Percentiles rank a stretch among this genome's conserved stretches.
Evolutionary conservation across 35 echinoderm and acorn worm genomes (phyloP).

Genomic region (Ophiothrix spiculata): DNA sequence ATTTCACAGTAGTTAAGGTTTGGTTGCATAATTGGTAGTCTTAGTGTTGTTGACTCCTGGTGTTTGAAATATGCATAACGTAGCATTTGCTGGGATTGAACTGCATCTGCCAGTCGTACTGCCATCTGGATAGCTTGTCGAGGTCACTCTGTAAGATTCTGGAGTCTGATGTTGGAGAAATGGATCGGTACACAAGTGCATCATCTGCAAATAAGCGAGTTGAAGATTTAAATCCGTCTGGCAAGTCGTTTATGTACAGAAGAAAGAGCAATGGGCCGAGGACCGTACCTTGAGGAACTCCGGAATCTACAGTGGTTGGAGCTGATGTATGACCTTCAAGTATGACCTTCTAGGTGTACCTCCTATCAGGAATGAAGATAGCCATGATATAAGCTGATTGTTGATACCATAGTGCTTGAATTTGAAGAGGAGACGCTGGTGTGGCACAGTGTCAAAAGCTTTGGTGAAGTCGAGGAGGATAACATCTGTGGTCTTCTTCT

Average conservation of each 20-base stretch:
- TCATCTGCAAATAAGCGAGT: slow-evolving; percentile 36
- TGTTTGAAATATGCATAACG: slow-evolving; percentile 19
- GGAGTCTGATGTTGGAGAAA: slow-evolving; percentile 23
- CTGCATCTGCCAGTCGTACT: slow-evolving; percentile 29
- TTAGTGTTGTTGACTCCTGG: neutral
- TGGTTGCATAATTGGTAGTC: neutral
- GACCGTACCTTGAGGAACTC: slow-evolving; percentile 23
- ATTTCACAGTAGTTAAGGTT: slow-evolving; percentile 3
- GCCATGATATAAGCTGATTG: slow-evolving; percentile 1
- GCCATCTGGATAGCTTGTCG: neutral
- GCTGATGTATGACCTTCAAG: slow-evolving; percentile 34
- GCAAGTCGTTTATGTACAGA: slow-evolving; percentile 37
- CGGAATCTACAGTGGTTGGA: slow-evolving; percentile 14
- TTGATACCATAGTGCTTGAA: slow-evolving; percentile 40
- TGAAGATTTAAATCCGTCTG: neutral
- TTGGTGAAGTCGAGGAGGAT: slow-evolving; percentile 42
- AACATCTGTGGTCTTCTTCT: neutral
- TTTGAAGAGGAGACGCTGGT: slow-evolving; percentile 26
- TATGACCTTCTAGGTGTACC: slow-evolving; percentile 8
- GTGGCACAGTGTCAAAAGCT: slow-evolving; percentile 32
- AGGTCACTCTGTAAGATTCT: slow-evolving; percentile 8
- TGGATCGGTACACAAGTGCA: slow-evolving; percentile 17
- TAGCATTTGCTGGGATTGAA: slow-evolving; percentile 29
- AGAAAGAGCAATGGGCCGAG: slow-evolving; percentile 29
- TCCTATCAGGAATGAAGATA: slow-evolving; percentile 28